These are phyloP conservation scores for Trichonephila clavata DNA, from an alignment of 1,140 invertebrate species.

Conservation along the genomic window DNA sequence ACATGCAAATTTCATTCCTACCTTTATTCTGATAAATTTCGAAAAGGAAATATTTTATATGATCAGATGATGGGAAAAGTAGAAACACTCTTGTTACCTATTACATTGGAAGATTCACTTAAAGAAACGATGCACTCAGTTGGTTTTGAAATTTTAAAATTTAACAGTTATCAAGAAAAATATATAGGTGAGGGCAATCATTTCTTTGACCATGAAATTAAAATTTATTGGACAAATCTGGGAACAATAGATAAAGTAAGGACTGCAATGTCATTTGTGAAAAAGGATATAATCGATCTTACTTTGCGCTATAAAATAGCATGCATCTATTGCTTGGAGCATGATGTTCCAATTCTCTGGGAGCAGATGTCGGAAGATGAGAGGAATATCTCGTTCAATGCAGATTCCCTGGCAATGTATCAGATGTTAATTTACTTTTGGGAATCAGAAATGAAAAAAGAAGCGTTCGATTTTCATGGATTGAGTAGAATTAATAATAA, in stretches of 20 bases:
- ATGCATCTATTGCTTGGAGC: slow-evolving; percentile 53
- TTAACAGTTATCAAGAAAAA: slow-evolving; percentile 8
- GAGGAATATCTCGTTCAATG: not conserved
- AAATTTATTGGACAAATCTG: slow-evolving; percentile 56
- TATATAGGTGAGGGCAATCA: not conserved
- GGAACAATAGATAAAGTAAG: slow-evolving; percentile 47
- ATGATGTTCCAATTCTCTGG: slow-evolving; percentile 18
- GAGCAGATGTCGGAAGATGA: not conserved
- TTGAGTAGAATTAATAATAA: not conserved
- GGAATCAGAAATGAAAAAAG: slow-evolving; percentile 30
- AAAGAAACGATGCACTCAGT: not conserved
- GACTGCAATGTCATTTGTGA: slow-evolving; percentile 50
- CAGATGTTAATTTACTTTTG: slow-evolving; percentile 26
- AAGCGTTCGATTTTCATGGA: not conserved
- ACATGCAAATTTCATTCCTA: not conserved
- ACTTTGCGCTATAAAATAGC: slow-evolving; percentile 47
- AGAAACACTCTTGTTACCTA: not conserved
- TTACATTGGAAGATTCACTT: not conserved
- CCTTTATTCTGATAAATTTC: not conserved
- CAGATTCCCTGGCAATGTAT: not conserved
- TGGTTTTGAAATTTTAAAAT: not conserved
- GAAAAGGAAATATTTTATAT: not conserved
- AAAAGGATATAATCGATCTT: slow-evolving; percentile 40
- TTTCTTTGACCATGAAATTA: not conserved
- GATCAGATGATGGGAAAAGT: not conserved